A percentile compares a stretch with the other conserved stretches of the same genome.
phyloP scores from a whole-genome alignment of 2,113 vertebrate species.

The Sterrhoptilus dennistouni region DNA sequence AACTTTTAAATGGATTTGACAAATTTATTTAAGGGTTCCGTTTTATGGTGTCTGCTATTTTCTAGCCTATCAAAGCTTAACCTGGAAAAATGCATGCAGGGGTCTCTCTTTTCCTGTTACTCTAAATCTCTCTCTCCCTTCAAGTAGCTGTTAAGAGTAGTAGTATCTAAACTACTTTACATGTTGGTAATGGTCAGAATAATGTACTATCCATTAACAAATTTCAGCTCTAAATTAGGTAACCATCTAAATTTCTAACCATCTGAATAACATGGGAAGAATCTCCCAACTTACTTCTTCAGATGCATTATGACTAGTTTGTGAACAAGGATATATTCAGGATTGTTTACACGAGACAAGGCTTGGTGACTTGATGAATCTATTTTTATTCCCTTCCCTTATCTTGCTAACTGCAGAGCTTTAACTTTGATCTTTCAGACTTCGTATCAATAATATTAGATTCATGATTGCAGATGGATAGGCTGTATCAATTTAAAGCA shows the following conservation, averaged over 20 bases:
- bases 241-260: not conserved
- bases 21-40: not conserved
- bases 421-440: not conserved
- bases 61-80: not conserved
- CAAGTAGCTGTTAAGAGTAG: not conserved
- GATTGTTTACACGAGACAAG: not conserved
- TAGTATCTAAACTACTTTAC: not conserved
- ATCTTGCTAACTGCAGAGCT: not conserved
- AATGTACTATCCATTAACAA: not conserved
- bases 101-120: not conserved
- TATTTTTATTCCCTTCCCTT: not conserved
- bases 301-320: not conserved
- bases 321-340: not conserved
- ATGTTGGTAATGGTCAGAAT: not conserved
- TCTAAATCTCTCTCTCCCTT: not conserved
- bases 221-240: not conserved
- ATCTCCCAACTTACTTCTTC: not conserved
- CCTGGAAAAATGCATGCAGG: not conserved
- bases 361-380: not conserved
- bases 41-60: not conserved
- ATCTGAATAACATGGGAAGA: too few species aligned
- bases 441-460: not conserved
- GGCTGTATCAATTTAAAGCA: not conserved
- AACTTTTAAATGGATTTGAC: not conserved
- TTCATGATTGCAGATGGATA: not conserved